Evolutionary conservation across 2,888 invertebrate species (phyloP).

Genomic region (Acanthosoma haemorrhoidale): DNA sequence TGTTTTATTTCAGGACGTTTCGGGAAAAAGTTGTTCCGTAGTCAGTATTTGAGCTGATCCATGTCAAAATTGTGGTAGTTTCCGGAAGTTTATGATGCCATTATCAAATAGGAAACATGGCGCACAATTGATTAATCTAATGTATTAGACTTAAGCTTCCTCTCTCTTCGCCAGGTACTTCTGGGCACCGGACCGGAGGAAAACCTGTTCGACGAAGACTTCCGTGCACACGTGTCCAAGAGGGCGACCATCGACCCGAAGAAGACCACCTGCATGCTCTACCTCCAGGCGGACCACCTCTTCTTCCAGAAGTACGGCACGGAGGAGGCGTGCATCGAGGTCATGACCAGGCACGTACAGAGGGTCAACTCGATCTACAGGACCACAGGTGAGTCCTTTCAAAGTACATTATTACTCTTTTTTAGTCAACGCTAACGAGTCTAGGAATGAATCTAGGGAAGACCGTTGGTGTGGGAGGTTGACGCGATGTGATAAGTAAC

Average conservation of each 20-base stretch:
- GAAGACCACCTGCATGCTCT: slow-evolving; percentile 91
- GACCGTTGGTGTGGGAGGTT: no score
- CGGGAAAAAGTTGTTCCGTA: no score
- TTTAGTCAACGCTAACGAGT: no score
- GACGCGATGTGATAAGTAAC: no score
- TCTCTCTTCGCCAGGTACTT: slow-evolving; percentile 45
- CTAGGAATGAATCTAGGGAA: no score
- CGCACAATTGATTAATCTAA: background rate
- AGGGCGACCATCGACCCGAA: slow-evolving; percentile 71
- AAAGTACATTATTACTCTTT: no score
- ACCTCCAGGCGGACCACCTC: slow-evolving; percentile 92
- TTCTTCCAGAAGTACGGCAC: slow-evolving; percentile 92
- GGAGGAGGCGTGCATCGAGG: slow-evolving; percentile 90
- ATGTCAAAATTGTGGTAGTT: no score
- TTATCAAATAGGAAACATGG: no score
- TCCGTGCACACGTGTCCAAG: slow-evolving; percentile 56
- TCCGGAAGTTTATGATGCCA: no score
- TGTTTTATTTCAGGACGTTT: no score
- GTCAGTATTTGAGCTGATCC: no score
- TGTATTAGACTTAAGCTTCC: background rate
- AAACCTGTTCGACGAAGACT: slow-evolving; percentile 44
- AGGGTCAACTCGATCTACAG: slow-evolving; percentile 84
- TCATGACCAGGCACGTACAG: slow-evolving; percentile 90
- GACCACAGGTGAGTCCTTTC: slow-evolving; percentile 71
- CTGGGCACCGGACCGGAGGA: slow-evolving; percentile 37